phyloP scores from a whole-genome alignment of 2,113 vertebrate genomes.

The Acrocephalus arundinaceus region DNA sequence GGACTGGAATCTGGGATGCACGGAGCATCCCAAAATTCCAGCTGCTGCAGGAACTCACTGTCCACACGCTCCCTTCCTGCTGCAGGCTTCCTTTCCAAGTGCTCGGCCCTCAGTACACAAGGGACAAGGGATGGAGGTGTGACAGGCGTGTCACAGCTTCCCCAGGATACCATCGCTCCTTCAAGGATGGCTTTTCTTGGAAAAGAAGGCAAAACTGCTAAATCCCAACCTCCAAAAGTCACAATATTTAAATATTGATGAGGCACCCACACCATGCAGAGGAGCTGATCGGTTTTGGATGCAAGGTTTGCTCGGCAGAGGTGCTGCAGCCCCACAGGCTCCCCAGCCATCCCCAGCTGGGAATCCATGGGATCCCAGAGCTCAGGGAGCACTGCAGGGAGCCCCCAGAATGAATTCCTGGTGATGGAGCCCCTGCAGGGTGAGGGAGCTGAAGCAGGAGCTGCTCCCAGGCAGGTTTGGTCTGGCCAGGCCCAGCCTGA shows the following conservation, averaged over 20 bases:
- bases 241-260: not conserved
- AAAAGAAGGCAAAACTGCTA: not conserved
- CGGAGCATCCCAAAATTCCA: not conserved
- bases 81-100: not conserved
- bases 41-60: not conserved
- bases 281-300: not conserved
- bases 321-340: not conserved
- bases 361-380: not conserved
- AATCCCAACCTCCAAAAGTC: not conserved
- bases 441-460: not conserved
- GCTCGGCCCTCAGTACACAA: rapidly evolving
- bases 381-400: rapidly evolving
- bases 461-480: not conserved
- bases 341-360: rapidly evolving
- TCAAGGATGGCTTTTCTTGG: not conserved
- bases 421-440: rapidly evolving
- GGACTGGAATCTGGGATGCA: not conserved
- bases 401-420: not conserved
- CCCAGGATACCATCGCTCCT: not conserved
- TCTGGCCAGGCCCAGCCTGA: too few relatives aligned
- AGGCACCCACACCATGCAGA: not conserved
- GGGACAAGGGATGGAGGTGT: rapidly evolving
- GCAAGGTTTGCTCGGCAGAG: not conserved
- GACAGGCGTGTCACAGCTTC: rapidly evolving
- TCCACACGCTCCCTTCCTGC: not conserved